Evolutionary conservation across 2,888 invertebrate genomes (phyloP).

Genomic region (Cerastoderma edule): DNA sequence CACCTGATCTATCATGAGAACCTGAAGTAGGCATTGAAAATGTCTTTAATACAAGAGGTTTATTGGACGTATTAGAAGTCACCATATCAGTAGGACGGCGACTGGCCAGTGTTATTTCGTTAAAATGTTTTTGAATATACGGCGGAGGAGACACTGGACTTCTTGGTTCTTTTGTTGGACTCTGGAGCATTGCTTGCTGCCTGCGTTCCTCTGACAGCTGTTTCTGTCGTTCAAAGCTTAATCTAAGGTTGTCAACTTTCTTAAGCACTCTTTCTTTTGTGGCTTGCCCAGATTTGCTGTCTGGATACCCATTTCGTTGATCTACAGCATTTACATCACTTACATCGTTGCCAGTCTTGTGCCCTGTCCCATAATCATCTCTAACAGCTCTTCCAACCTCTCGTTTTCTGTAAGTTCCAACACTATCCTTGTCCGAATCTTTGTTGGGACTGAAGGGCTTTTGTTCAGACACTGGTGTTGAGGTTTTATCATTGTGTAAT

Average conservation of each 20-base stretch:
- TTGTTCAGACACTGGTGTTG: conserved; percentile 49
- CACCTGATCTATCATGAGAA: conserved; percentile 13
- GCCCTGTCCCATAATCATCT: conserved; percentile 30
- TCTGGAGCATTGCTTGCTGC: conserved; percentile 26
- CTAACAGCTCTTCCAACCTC: conserved; percentile 42
- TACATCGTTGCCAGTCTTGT: conserved; percentile 1
- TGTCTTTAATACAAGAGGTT: conserved; percentile 37
- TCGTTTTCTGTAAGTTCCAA: conserved; percentile 20
- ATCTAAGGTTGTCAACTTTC: conserved; percentile 50
- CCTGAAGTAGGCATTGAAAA: conserved; percentile 39
- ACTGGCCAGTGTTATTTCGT: conserved; percentile 28
- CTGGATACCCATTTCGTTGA: background rate
- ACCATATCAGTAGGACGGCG: conserved; percentile 14
- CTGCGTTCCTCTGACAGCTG: conserved; percentile 46
- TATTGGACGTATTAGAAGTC: conserved; percentile 10
- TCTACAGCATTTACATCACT: background rate
- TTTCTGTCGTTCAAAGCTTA: conserved; percentile 57
- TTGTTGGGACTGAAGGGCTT: conserved; percentile 20
- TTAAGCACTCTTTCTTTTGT: conserved; percentile 51
- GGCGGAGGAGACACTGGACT: conserved; percentile 14
- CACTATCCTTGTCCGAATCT: conserved; percentile 17
- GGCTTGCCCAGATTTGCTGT: background rate
- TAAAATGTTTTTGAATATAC: conserved; percentile 49
- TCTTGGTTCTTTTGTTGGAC: conserved; percentile 26
- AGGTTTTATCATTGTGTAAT: conserved; percentile 42